A percentile compares a stretch with the other conserved stretches of the same genome.
These are phyloP conservation scores for Zapus hudsonius DNA, from an alignment of 2,113 vertebrate genomes.

Conservation along the genomic window DNA sequence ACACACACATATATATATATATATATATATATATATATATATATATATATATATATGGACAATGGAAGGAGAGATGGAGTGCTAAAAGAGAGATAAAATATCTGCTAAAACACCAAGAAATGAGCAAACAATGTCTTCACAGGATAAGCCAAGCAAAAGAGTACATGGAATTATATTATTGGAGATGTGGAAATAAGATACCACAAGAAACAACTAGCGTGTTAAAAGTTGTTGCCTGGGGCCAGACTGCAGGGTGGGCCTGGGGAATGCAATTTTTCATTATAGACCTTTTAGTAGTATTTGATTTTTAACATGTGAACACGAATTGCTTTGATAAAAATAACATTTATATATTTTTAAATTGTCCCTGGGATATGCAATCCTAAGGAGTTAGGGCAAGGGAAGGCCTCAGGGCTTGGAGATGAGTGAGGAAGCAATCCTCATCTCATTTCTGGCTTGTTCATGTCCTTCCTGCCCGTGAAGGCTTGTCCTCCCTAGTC, in stretches of 20 bases:
- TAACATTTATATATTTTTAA: conserved; percentile 61
- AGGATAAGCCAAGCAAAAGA: conserved; percentile 30
- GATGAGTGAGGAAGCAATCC: conserved; percentile 2
- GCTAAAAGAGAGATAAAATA: background rate
- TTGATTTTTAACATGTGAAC: conserved; percentile 71
- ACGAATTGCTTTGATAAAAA: conserved; percentile 68
- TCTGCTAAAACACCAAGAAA: conserved; percentile 5
- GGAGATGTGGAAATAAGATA: background rate
- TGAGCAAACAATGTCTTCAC: conserved; percentile 49
- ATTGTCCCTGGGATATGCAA: conserved; percentile 42
- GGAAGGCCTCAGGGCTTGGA: background rate
- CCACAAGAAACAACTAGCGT: conserved; percentile 17
- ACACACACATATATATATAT: too few species aligned
- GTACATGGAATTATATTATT: background rate
- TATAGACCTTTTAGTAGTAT: conserved; percentile 67
- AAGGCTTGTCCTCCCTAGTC: background rate
- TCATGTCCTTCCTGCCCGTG: background rate
- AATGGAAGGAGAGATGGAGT: background rate
- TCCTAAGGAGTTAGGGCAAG: background rate
- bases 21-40: too few species aligned
- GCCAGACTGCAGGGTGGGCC: conserved; percentile 66
- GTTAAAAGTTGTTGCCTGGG: conserved; percentile 70
- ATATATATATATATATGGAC: background rate
- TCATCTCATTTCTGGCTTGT: background rate
- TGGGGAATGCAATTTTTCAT: conserved; percentile 62